Percentiles rank a stretch among this genome's conserved stretches.
Conservation (phyloP, 2,888 invertebrate species). For the Cylloceria caligata region DNA sequence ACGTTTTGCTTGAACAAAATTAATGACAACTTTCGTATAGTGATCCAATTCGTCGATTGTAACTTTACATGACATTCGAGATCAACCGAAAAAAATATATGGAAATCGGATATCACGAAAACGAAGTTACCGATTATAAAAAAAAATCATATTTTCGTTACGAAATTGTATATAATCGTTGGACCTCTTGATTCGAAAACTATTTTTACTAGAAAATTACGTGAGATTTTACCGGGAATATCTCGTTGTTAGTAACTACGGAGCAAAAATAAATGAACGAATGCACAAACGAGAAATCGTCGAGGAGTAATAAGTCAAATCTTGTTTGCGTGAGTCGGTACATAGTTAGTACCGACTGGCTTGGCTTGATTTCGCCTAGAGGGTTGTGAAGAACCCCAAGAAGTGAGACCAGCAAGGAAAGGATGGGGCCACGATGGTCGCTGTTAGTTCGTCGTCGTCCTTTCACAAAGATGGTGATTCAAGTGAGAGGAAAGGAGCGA, state of each 20-base stretch:
- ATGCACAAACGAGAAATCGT: slow-evolving; percentile 74
- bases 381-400: slow-evolving; percentile 74
- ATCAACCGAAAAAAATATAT: too few relatives aligned
- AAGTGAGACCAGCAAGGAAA: slow-evolving; percentile 64
- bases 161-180: too few relatives aligned
- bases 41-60: too few relatives aligned
- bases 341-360: slow-evolving; percentile 78
- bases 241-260: background rate
- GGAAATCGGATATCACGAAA: too few relatives aligned
- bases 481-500: slow-evolving; percentile 60
- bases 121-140: too few relatives aligned
- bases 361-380: slow-evolving; percentile 72
- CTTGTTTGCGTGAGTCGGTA: slow-evolving; percentile 81
- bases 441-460: slow-evolving; percentile 22
- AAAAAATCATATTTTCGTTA: too few relatives aligned
- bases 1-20: too few relatives aligned
- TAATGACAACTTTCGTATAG: too few relatives aligned
- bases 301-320: slow-evolving; percentile 83
- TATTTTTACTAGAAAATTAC: too few relatives aligned
- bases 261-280: slow-evolving; percentile 47
- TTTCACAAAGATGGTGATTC: slow-evolving; percentile 39
- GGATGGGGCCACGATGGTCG: slow-evolving; percentile 69
- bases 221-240: background rate
- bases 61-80: too few relatives aligned
- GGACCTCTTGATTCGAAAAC: too few relatives aligned